Conservation (phyloP, 2,113 vertebrate species). For the Notiomystis cincta region DNA sequence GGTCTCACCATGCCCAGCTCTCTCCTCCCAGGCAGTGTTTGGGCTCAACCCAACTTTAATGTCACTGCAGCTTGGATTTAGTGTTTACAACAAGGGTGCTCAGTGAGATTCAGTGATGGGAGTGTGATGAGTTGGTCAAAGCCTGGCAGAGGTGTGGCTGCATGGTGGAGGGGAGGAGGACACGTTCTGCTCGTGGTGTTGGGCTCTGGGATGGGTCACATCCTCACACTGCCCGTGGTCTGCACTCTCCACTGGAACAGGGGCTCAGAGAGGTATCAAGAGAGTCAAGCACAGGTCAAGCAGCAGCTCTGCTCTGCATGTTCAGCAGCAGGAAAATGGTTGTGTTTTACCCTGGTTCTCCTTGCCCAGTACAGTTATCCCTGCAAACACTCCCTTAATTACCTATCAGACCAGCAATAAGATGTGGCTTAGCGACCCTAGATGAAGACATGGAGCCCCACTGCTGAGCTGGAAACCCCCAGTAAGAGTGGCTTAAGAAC, state of each 20-base stretch:
- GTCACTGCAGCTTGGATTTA: neutral
- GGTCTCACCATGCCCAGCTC: neutral
- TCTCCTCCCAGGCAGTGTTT: neutral
- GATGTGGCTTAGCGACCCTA: constrained; percentile 16
- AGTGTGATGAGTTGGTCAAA: neutral
- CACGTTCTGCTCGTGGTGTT: rapidly evolving
- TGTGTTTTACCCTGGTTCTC: neutral
- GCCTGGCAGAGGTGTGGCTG: neutral
- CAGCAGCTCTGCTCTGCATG: neutral
- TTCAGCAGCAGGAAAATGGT: neutral
- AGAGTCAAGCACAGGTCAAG: neutral
- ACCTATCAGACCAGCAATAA: constrained; percentile 26
- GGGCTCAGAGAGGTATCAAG: neutral
- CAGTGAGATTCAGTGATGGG: rapidly evolving
- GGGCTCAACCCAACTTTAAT: neutral
- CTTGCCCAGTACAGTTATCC: neutral
- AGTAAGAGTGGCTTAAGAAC: constrained; percentile 62
- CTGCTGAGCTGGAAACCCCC: constrained; percentile 42
- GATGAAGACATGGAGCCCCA: constrained; percentile 51
- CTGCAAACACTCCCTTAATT: neutral
- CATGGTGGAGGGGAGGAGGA: neutral
- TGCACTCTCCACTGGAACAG: rapidly evolving
- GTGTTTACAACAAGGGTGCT: rapidly evolving
- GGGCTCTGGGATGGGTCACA: rapidly evolving
- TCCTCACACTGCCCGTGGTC: neutral